Conservation (phyloP, 92 coral and sea anemone species). For the Phymanthus crucifer region DNA sequence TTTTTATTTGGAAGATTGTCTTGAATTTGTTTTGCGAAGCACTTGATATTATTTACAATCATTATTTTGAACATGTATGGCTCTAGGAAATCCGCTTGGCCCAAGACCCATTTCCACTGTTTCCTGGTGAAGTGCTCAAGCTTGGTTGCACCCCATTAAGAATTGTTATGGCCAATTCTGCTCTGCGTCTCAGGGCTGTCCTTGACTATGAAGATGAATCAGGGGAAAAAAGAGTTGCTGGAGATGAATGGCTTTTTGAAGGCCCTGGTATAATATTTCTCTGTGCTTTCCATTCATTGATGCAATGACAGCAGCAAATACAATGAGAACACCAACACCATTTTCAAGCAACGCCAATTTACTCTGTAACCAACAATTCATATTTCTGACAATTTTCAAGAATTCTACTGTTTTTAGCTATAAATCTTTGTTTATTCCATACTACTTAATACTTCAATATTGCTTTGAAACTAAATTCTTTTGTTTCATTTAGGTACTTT, state of each 20-base stretch:
- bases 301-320: neutral
- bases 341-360: too few species aligned
- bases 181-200: constrained; percentile 79
- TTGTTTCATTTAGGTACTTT: constrained; percentile 65
- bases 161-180: constrained; percentile 95
- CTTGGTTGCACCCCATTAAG: constrained; percentile 67
- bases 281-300: neutral
- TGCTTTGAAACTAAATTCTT: neutral
- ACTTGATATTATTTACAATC: neutral
- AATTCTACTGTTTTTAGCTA: too few species aligned
- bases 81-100: constrained; percentile 92
- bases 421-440: neutral
- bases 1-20: neutral
- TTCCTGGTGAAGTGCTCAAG: constrained; percentile 89
- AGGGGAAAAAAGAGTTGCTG: constrained; percentile 96
- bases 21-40: neutral
- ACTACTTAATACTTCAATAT: neutral
- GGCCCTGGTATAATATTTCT: constrained; percentile 80
- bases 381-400: too few species aligned
- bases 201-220: constrained; percentile 87
- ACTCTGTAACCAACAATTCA: too few species aligned
- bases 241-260: constrained; percentile 99
- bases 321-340: too few species aligned
- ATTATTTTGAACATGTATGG: neutral
- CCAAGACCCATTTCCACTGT: constrained; percentile 98